phyloP scores from a whole-genome alignment of 1,140 invertebrate species.

The Bombus huntii region DNA sequence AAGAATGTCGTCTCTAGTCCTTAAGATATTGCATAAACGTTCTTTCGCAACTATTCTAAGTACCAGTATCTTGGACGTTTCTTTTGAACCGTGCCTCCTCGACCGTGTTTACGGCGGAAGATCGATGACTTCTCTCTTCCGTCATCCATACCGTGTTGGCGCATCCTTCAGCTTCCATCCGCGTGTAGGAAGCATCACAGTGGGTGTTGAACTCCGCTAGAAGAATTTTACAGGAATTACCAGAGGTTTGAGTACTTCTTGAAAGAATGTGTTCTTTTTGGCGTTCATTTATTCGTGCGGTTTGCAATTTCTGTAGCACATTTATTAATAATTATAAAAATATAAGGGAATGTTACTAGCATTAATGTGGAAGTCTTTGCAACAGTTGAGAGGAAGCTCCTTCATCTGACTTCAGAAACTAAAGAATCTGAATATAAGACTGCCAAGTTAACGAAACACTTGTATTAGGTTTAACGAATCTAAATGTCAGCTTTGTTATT shows the following conservation, averaged over 20 bases:
- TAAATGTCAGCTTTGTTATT: no score
- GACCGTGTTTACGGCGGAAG: slow-evolving; percentile 19
- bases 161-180: background rate
- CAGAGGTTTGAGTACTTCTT: background rate
- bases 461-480: no score
- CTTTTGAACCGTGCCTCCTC: background rate
- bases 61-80: background rate
- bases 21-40: slow-evolving; percentile 6
- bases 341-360: no score
- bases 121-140: slow-evolving; percentile 36
- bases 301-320: background rate
- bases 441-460: no score
- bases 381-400: no score
- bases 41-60: slow-evolving; percentile 11
- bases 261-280: no score
- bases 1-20: slow-evolving; percentile 17
- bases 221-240: slow-evolving; percentile 10
- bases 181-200: slow-evolving; percentile 26
- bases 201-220: slow-evolving; percentile 33
- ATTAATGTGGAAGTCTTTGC: no score
- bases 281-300: background rate
- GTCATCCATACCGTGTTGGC: slow-evolving; percentile 1
- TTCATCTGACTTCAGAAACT: no score
- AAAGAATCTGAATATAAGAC: no score
- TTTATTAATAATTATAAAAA: background rate